Percentiles rank a stretch among this genome's conserved stretches.
These are phyloP conservation scores for Clytia hemisphaerica DNA, from an alignment of 30 jellyfish, hydroid and myxozoan species.

Conservation along the genomic window DNA sequence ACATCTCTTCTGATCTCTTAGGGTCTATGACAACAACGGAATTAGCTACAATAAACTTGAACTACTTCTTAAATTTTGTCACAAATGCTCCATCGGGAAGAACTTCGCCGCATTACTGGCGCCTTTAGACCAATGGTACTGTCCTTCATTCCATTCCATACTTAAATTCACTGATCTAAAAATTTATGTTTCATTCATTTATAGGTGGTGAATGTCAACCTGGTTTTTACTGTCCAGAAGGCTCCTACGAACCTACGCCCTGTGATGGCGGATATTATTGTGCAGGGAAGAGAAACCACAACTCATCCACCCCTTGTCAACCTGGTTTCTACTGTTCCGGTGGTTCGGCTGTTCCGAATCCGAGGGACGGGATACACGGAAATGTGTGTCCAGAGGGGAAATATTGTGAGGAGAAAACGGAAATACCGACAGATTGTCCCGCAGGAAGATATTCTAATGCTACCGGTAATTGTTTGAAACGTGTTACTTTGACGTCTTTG, in stretches of 20 bases:
- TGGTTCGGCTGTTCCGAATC: slow-evolving; percentile 72
- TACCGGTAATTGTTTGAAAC: slow-evolving; percentile 50
- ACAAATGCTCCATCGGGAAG: background rate
- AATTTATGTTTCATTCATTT: background rate
- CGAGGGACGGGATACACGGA: slow-evolving; percentile 68
- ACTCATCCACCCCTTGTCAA: slow-evolving; percentile 71
- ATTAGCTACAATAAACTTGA: background rate
- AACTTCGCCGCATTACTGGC: background rate
- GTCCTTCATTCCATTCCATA: background rate
- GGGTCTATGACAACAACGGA: no score
- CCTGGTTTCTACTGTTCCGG: slow-evolving; percentile 72
- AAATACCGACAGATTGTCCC: slow-evolving; percentile 68
- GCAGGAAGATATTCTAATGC: slow-evolving; percentile 74
- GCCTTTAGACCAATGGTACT: background rate
- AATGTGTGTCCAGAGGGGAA: slow-evolving; percentile 80
- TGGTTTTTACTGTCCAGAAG: slow-evolving; percentile 87
- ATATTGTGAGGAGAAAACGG: slow-evolving; percentile 62
- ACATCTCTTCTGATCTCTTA: no score
- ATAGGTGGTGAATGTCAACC: slow-evolving; percentile 96
- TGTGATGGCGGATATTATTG: slow-evolving; percentile 88
- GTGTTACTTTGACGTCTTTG: no score
- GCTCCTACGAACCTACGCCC: slow-evolving; percentile 66
- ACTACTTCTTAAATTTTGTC: background rate
- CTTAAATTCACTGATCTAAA: background rate
- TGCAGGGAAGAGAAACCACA: slow-evolving; percentile 58